Base-by-base conservation (phyloP, 2,113 vertebrate species). In the Callocephalon fimbriatum region DNA sequence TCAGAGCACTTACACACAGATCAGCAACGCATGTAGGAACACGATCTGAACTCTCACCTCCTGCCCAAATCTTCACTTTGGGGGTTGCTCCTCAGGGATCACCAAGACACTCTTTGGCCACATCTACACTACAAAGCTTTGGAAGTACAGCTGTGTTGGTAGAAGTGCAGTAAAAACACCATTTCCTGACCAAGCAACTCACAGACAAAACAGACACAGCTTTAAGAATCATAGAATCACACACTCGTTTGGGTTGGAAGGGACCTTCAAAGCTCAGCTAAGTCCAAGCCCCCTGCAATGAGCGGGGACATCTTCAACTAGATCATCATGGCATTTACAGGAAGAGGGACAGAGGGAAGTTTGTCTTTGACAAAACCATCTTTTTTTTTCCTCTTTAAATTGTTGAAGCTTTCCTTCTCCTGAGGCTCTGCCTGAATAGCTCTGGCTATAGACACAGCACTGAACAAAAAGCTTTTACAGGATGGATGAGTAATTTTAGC, bases 61-160 rank as follows among this genome's bases (percentile, higher is more conserved):
- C 45, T 15, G 62, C 63, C 4, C 0, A 63, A 8, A 3, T 1
- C 62, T 65, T 62, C 25, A 2, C 31, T 44, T 35, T 1, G 37
- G 63, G 51, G 31, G 23, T 0, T 74, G 45, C n/a, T 58, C 76
- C 80, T 10, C 5, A 15, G 58, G 76, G 50, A 70, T 42, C 51
- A 38, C 17, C 19, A 29, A 63, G 21, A 68, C 50, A 12, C 44
- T 20, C 53, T 26, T 48, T 50, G 53, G 54, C 32, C 83, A 58
- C 56, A 62, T 29, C 31, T 16, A 50, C 31, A 26, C 76, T 26
- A 20, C 45, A 58, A 9, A 40, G 37, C 4, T 50, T 18, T 19
- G 65, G 61, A 31, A 67, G n/a, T 11, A 15, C 38, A 70, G 37
- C 8, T 26, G 7, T 10, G 37, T 1, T 31, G 45, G 54, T 19